Percentiles rank a stretch among this genome's conserved stretches.
Conservation (phyloP, 1,140 invertebrate genomes). For the Homarus americanus region DNA sequence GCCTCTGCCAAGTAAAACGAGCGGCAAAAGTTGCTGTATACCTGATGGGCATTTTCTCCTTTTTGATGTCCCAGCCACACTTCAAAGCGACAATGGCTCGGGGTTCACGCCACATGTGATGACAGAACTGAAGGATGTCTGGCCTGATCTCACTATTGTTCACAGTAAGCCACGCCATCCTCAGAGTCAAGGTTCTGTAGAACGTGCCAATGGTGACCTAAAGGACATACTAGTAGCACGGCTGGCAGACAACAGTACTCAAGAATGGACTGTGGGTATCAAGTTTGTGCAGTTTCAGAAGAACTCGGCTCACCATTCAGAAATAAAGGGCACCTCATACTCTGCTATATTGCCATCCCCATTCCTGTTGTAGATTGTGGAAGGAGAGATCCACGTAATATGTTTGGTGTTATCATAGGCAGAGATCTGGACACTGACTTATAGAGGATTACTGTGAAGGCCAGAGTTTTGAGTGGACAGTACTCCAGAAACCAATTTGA, state of each 20-base stretch:
- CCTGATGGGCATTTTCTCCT: conserved; percentile 26
- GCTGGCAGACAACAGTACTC: conserved; percentile 44
- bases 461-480: not conserved
- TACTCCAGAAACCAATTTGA: not conserved
- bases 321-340: conserved; percentile 25
- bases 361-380: conserved; percentile 3
- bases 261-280: conserved; percentile 23
- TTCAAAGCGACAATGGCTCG: conserved; percentile 39
- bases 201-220: not conserved
- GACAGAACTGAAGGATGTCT: conserved; percentile 41
- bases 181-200: no score
- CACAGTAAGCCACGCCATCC: conserved; percentile 42
- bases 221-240: conserved; percentile 37
- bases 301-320: conserved; percentile 32
- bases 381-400: conserved; percentile 27
- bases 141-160: conserved; percentile 17
- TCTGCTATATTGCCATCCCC: not conserved
- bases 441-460: not conserved
- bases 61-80: conserved; percentile 26
- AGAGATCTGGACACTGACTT: conserved; percentile 29
- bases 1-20: conserved; percentile 42
- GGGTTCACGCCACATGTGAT: conserved; percentile 24
- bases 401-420: conserved; percentile 20
- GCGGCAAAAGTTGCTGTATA: conserved; percentile 25
- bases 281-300: conserved; percentile 31